phyloP scores from a whole-genome alignment of 2,797 vertebrate species.

The Etheostoma nigrum region DNA sequence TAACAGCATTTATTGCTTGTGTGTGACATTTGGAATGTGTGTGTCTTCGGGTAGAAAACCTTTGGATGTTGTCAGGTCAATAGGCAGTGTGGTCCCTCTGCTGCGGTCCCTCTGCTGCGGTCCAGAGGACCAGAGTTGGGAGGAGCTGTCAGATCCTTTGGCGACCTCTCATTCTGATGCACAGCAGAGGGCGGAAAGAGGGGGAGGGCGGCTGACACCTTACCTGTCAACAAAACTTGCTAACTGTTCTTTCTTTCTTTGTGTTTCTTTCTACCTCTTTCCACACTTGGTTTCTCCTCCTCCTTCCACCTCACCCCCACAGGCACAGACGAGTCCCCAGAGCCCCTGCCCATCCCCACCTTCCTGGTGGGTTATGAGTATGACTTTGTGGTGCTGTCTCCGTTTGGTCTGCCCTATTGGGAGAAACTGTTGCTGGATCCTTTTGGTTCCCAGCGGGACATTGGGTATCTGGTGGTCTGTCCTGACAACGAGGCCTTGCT shows the following conservation, averaged over 20 bases:
- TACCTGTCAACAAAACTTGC: conserved; percentile 31
- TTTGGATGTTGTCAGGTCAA: conserved; percentile 53
- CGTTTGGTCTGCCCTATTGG: conserved; percentile 98
- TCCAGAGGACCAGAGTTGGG: too few species aligned
- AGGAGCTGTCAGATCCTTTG: conserved; percentile 46
- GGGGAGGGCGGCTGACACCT: conserved; percentile 21
- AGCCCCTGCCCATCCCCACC: conserved; percentile 98
- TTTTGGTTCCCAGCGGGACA: conserved; percentile 95
- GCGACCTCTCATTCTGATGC: conserved; percentile 53
- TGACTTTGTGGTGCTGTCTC: conserved; percentile 98
- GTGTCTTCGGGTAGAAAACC: conserved; percentile 33
- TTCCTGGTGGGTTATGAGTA: conserved; percentile 98
- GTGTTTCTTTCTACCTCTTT: conserved; percentile 12
- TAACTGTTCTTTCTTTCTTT: conserved; percentile 23
- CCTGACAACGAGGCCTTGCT: conserved; percentile 97
- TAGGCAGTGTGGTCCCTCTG: conserved; percentile 36
- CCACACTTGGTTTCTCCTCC: conserved; percentile 7
- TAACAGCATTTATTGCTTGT: conserved; percentile 7
- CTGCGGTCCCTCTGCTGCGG: conserved; percentile 54
- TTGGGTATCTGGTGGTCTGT: conserved; percentile 98
- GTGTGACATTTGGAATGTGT: conserved; percentile 38
- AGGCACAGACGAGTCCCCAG: conserved; percentile 99
- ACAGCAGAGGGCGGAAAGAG: conserved; percentile 14
- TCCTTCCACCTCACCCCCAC: conserved; percentile 41
- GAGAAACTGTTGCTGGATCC: conserved; percentile 98